These are phyloP conservation scores for Peromyscus polionotus DNA, from an alignment of 2,113 vertebrate species.

Conservation along the genomic window DNA sequence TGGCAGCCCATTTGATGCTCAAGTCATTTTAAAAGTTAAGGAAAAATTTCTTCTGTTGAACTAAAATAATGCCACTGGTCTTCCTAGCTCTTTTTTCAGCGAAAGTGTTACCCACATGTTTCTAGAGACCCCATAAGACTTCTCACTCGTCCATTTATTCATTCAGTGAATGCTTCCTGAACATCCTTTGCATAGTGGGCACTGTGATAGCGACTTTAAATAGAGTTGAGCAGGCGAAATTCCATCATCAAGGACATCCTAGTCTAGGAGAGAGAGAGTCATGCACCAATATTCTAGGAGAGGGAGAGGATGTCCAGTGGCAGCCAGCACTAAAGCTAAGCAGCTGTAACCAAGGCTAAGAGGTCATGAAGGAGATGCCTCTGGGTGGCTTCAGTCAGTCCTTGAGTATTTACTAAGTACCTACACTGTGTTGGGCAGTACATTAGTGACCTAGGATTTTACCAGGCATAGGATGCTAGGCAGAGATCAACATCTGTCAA, in stretches of 20 bases:
- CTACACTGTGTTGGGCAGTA: neutral
- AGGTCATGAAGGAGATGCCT: neutral
- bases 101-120: neutral
- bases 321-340: neutral
- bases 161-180: slow-evolving; percentile 21
- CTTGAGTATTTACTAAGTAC: slow-evolving; percentile 32
- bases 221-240: slow-evolving; percentile 15
- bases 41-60: slow-evolving; percentile 45
- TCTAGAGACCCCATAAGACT: neutral
- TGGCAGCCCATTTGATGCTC: neutral
- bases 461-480: neutral
- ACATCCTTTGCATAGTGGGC: neutral
- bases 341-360: neutral
- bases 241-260: neutral
- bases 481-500: slow-evolving; percentile 2
- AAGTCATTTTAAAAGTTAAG: slow-evolving; percentile 20
- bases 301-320: neutral
- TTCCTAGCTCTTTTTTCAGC: neutral
- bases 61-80: slow-evolving; percentile 39
- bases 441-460: slow-evolving; percentile 9
- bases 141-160: slow-evolving; percentile 31
- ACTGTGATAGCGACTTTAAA: neutral
- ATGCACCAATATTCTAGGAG: neutral
- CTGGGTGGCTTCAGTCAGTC: neutral
- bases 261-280: neutral